These are phyloP conservation scores for Apaloderma vittatum DNA, from an alignment of 2,113 vertebrate genomes.

Conservation along the genomic window DNA sequence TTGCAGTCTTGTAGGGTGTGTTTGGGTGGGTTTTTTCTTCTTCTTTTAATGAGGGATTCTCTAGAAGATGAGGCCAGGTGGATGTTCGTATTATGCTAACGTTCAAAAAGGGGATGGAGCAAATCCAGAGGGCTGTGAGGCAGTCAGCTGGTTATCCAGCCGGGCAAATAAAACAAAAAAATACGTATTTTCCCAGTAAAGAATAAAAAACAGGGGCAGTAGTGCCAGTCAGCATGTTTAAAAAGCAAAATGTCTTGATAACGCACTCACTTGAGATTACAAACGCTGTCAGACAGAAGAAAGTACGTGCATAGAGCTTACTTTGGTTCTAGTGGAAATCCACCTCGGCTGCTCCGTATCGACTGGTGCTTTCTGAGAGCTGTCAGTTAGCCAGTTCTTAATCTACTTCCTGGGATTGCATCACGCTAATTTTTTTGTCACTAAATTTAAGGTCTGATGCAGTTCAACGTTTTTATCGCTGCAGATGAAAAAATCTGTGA, in stretches of 20 bases:
- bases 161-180: neutral
- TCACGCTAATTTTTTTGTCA: constrained; percentile 49
- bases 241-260: neutral
- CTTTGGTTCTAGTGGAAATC: neutral
- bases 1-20: neutral
- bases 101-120: neutral
- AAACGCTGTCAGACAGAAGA: neutral
- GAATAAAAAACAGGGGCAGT: neutral
- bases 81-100: neutral
- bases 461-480: constrained; percentile 59
- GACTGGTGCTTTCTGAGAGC: neutral
- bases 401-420: constrained; percentile 68
- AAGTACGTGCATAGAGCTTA: accelerated
- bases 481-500: constrained; percentile 52
- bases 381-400: constrained; percentile 49
- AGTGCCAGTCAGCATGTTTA: neutral
- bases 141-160: neutral
- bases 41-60: neutral
- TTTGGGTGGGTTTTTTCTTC: neutral
- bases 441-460: constrained; percentile 72
- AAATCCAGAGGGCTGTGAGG: neutral
- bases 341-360: neutral
- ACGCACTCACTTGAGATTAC: constrained; percentile 1
- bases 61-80: neutral
- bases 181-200: neutral